These are phyloP conservation scores for Moxostoma hubbsi DNA, from an alignment of 2,797 vertebrate genomes.

Conservation along the genomic window DNA sequence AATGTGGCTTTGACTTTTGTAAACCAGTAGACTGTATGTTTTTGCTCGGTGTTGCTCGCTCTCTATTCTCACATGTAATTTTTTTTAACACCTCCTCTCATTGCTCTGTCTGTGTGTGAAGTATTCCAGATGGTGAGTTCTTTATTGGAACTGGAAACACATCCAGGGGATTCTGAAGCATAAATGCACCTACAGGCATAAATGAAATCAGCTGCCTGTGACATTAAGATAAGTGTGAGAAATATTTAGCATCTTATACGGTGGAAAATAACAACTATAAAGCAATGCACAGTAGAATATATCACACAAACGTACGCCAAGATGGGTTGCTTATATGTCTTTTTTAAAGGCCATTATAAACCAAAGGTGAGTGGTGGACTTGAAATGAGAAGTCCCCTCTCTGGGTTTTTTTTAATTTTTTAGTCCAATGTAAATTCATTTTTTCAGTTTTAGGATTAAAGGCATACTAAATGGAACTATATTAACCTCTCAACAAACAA, in stretches of 20 bases:
- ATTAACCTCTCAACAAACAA: too few species aligned
- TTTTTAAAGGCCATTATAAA: not conserved
- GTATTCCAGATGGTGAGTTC: conserved; percentile 34
- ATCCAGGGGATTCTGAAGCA: conserved; percentile 18
- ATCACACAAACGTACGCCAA: not conserved
- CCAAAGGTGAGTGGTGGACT: too few species aligned
- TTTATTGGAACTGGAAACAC: conserved; percentile 16
- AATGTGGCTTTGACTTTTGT: too few species aligned
- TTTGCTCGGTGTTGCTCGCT: too few species aligned
- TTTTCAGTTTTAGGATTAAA: too few species aligned
- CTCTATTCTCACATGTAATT: not conserved
- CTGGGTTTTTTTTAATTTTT: too few species aligned
- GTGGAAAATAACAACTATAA: not conserved
- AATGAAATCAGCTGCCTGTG: conserved; percentile 27
- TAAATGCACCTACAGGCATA: conserved; percentile 22
- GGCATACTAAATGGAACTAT: too few species aligned
- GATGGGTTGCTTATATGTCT: not conserved
- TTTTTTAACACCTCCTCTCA: conserved; percentile 23
- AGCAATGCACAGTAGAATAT: not conserved
- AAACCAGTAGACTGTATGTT: too few species aligned
- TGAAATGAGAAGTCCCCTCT: too few species aligned
- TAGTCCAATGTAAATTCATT: too few species aligned
- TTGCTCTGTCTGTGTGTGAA: not conserved
- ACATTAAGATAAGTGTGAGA: conserved; percentile 21
- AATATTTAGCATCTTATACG: conserved; percentile 3